Evolutionary conservation across 2,113 vertebrate species (phyloP), one percentile per base, ranked within the genome.

Genomic region (Zeus faber): DNA sequence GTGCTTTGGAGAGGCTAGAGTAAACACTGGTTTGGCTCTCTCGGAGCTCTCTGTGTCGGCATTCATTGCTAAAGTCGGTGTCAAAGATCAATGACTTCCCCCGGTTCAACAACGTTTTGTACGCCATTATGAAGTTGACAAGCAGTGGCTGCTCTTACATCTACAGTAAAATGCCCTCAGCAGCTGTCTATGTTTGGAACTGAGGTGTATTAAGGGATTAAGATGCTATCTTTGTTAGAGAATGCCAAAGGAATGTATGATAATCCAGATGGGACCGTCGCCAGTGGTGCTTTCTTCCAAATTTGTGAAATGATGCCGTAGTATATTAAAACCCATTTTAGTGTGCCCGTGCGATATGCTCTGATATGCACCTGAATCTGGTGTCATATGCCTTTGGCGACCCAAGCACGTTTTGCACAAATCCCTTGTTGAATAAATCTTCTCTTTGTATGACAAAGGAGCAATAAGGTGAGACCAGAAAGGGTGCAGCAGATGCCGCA

Each of bases 161-260:
- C 62, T 64, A 52, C 22, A 6, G 16, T 62, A n/a, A n/a, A n/a
- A n/a, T n/a, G n/a, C n/a, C n/a, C n/a, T n/a, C n/a, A n/a, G n/a
- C 49, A 46, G n/a, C 27, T 48, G 37, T 61, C 50, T 62, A 66
- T 70, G 59, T 67, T 10, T 49, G 13, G 62, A 25, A 67, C 46
- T 47, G 35, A 64, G 57, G 59, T 52, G 47, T 56, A 64, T 66
- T 56, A 72, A 62, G 63, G 62, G 70, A 76, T 77, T 67, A 76
- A 69, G 74, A 82, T 74, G 54, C 50, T 76, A 73, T 81, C 74
- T 70, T 24, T 48, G 58, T 24, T 47, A 49, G 58, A 61, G 71
- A 81, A 82, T 76, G 52, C 54, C 14, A 4, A 53, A 65, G 23
- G 54, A 73, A 72, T 53, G 52, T 26, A 21, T 39, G 39, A 24